Evolutionary conservation across 1,140 invertebrate species (phyloP), one percentile per base, ranked within the genome.

Genomic region (Matsumurasca onukii): DNA sequence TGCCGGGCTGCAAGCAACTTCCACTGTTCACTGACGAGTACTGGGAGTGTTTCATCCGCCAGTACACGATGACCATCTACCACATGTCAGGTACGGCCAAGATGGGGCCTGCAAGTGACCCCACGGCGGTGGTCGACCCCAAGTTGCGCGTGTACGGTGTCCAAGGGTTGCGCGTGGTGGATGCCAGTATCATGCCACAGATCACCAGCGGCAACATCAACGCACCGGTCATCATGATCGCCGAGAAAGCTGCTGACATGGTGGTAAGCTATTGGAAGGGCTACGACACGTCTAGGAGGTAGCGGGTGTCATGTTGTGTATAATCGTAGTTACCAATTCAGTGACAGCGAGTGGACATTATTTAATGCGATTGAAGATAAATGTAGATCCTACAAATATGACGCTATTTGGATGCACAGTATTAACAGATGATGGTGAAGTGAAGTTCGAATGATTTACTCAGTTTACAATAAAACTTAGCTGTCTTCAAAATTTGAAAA

Each of bases 151-250:
- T 94, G 0, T 88, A 93, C 72, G 90, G 91, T 0, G 77, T 92
- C 0, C 81, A 85, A 52, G 90, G 90, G 0, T 76, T 95, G 17
- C 80, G 93, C 65, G 91, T 92, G 0, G 88, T 92, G 63, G 91
- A 93, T 73, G 90, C 90, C 0, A 91, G 89, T 20, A 89, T 93
- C 48, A 92, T 93, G 89, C 91, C 91, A 0, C 83, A 86, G 0
- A 89, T 94, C 1, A 90, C 91, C 0, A 91, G 87, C 75, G 93
- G 92, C 0, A 94, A 94, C 73, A 93, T 93, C 20, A 93, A 94
- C 71, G 91, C 91, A 0, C 91, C 92, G 0, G 87, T 89, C 0
- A 91, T 97, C 12, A 97, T 97, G 94, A 93, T 98, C n/a, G 95
- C 82, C 0, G 95, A 98, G 76, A 96, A 95, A 77, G 94, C 90